Percentiles rank a stretch among this genome's conserved stretches.
Evolutionary conservation across 2,888 invertebrate genomes (phyloP).

Genomic region (Amiota mariae): DNA sequence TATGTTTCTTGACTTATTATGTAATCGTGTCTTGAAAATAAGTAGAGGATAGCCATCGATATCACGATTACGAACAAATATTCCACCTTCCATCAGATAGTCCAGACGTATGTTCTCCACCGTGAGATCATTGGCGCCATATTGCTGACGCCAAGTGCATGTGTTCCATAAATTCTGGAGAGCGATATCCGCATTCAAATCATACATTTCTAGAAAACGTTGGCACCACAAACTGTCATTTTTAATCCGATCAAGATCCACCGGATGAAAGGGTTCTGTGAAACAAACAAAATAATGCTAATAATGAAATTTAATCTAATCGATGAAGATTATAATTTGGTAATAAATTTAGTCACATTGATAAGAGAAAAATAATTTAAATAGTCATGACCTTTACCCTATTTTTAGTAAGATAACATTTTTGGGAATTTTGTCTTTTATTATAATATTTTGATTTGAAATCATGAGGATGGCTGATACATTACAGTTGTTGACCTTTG

Average conservation of each 20-base stretch:
- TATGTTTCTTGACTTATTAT: constrained; percentile 83
- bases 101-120: constrained; percentile 82
- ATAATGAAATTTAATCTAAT: no score
- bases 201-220: constrained; percentile 83
- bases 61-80: constrained; percentile 86
- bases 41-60: constrained; percentile 85
- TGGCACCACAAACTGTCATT: constrained; percentile 82
- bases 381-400: no score
- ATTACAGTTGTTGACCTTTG: no score
- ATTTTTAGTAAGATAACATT: no score
- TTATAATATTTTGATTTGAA: no score
- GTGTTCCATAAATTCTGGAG: constrained; percentile 86
- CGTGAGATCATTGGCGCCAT: constrained; percentile 83
- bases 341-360: no score
- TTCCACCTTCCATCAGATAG: constrained; percentile 83
- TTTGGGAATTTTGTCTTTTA: no score
- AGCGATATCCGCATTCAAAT: constrained; percentile 80
- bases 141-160: constrained; percentile 86
- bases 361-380: no score
- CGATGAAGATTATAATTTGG: no score
- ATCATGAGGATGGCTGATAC: no score
- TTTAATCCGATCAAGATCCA: constrained; percentile 82
- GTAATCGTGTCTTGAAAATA: constrained; percentile 86
- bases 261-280: constrained; percentile 76
- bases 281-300: background rate